These are phyloP conservation scores for Chymomyza amoena DNA, from an alignment of 2,888 invertebrate species.

Conservation along the genomic window DNA sequence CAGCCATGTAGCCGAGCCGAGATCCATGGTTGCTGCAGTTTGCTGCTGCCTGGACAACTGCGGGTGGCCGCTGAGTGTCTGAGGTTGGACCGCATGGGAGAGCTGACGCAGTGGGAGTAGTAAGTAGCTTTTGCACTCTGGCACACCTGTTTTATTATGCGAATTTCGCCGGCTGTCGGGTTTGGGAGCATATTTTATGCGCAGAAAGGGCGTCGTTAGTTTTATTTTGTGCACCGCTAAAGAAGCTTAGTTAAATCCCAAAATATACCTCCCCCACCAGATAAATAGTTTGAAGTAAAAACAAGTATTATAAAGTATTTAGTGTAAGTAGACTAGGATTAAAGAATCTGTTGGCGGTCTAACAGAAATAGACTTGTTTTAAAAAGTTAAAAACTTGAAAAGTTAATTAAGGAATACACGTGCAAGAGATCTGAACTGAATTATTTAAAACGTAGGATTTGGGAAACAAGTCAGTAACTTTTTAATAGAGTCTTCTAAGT, in stretches of 20 bases:
- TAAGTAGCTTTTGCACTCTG: constrained; percentile 19
- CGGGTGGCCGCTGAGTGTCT: not conserved
- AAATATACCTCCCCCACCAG: not conserved
- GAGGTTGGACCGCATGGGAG: not conserved
- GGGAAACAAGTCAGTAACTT: too few relatives aligned
- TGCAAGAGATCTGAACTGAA: not conserved
- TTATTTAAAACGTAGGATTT: too few relatives aligned
- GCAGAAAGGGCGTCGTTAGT: not conserved
- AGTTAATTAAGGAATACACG: not conserved
- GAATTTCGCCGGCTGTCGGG: not conserved
- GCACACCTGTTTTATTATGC: constrained; percentile 64
- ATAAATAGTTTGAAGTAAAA: not conserved
- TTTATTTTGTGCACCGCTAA: not conserved
- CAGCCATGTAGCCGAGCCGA: not conserved
- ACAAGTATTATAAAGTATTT: not conserved
- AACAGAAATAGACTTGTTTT: not conserved
- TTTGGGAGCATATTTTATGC: not conserved
- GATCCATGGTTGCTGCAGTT: not conserved
- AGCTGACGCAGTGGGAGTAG: not conserved
- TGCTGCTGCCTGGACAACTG: not conserved
- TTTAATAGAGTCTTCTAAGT: too few relatives aligned
- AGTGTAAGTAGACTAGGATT: not conserved
- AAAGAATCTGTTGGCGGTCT: not conserved
- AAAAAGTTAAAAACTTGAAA: too few relatives aligned
- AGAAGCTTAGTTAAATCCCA: not conserved